Percentiles rank a stretch among this genome's conserved stretches.
Evolutionary conservation across 2,113 vertebrate genomes (phyloP).

Genomic region (Dinomys branickii): DNA sequence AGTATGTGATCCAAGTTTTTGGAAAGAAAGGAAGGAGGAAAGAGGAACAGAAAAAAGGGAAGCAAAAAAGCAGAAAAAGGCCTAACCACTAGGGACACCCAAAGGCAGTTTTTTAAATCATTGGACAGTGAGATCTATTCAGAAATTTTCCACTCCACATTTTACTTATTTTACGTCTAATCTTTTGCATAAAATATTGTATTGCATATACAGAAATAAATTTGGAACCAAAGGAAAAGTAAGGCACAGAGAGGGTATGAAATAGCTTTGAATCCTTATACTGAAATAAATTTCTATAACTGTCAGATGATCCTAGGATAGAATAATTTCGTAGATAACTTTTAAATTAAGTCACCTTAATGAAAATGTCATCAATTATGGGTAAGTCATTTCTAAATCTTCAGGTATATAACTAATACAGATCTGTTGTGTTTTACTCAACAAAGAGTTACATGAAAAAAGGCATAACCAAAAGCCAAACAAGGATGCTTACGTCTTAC

Average conservation of each 20-base stretch:
- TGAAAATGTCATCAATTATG: neutral
- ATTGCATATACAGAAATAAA: neutral
- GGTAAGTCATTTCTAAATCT: conserved; percentile 13
- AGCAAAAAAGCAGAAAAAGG: neutral
- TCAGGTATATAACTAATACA: neutral
- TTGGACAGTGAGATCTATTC: neutral
- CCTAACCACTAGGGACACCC: neutral
- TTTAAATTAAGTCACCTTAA: neutral
- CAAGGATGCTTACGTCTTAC: neutral
- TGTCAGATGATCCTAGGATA: neutral
- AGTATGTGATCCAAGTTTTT: neutral
- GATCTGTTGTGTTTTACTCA: conserved; percentile 33
- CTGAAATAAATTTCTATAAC: neutral
- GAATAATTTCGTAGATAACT: neutral
- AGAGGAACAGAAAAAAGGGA: neutral
- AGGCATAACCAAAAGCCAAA: neutral
- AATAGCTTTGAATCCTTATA: neutral
- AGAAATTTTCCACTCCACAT: conserved; percentile 17
- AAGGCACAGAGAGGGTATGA: neutral
- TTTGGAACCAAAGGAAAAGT: neutral
- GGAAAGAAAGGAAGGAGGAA: neutral
- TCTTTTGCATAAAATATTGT: neutral
- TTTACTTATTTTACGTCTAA: neutral
- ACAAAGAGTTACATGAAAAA: neutral
- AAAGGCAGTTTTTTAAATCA: neutral